These are phyloP conservation scores for Erethizon dorsatum DNA, from an alignment of 2,797 vertebrate species.

Conservation along the genomic window DNA sequence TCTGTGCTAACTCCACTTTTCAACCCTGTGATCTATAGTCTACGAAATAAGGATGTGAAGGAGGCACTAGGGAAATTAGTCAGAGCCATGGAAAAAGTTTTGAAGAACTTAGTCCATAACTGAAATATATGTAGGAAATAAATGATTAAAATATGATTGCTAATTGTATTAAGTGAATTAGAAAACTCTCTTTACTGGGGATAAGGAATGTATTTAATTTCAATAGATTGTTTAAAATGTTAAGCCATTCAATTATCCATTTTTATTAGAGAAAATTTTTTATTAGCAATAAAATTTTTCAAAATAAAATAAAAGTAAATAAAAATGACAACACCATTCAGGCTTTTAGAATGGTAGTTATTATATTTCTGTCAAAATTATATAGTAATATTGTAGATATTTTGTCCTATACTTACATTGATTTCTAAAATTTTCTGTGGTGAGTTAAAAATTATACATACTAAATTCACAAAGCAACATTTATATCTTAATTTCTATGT, in stretches of 20 bases:
- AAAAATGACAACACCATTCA: neutral
- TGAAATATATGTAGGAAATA: neutral
- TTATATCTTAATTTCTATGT: neutral
- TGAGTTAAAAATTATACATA: neutral
- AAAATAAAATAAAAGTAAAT: neutral
- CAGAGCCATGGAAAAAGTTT: neutral
- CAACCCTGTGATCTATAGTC: no score
- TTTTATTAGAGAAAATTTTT: neutral
- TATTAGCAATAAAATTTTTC: neutral
- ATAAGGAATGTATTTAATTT: neutral
- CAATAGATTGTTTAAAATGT: neutral
- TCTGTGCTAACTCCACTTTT: conserved; percentile 79
- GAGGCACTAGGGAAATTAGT: conserved; percentile 63
- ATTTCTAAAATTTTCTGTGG: neutral
- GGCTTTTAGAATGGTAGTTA: neutral
- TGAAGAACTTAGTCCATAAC: neutral
- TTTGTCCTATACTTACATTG: neutral
- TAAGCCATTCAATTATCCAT: neutral
- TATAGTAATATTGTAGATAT: neutral
- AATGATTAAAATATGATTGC: neutral
- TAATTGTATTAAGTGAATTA: neutral
- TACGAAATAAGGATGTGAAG: conserved; percentile 81
- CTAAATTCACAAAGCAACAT: neutral
- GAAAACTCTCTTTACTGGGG: neutral
- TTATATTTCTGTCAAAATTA: neutral